phyloP scores from a whole-genome alignment of 35 echinoderm and acorn worm genomes.

The Lytechinus variegatus region DNA sequence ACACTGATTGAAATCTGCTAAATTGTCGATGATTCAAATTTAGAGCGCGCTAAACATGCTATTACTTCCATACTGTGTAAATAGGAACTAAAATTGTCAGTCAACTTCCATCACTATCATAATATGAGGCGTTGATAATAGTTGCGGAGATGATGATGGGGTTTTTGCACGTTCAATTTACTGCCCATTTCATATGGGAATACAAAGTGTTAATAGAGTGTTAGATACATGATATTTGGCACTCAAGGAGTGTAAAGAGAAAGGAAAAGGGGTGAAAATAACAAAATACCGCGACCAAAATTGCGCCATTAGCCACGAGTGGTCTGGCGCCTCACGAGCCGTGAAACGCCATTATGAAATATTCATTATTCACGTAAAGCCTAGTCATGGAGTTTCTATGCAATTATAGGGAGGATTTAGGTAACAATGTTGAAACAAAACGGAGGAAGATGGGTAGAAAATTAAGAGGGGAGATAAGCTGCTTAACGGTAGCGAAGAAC shows the following conservation, averaged over 20 bases:
- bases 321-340: constrained; percentile 8
- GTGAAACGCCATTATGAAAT: constrained; percentile 37
- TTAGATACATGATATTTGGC: neutral
- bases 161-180: neutral
- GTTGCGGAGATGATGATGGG: neutral
- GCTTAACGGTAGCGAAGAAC: neutral
- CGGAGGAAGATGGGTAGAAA: neutral
- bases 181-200: neutral
- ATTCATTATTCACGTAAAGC: constrained; percentile 37
- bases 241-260: neutral
- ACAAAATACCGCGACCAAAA: neutral
- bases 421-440: constrained; percentile 20
- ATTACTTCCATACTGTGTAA: neutral
- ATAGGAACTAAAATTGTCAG: no score
- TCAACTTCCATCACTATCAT: no score
- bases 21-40: no score
- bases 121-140: neutral
- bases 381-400: neutral
- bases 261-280: neutral
- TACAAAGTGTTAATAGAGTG: constrained; percentile 22
- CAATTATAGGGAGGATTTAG: constrained; percentile 12
- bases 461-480: neutral
- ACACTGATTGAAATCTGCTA: no score
- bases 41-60: no score
- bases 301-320: constrained; percentile 26